Conservation (phyloP, 2,797 vertebrate species). For the Rhinella marina region DNA sequence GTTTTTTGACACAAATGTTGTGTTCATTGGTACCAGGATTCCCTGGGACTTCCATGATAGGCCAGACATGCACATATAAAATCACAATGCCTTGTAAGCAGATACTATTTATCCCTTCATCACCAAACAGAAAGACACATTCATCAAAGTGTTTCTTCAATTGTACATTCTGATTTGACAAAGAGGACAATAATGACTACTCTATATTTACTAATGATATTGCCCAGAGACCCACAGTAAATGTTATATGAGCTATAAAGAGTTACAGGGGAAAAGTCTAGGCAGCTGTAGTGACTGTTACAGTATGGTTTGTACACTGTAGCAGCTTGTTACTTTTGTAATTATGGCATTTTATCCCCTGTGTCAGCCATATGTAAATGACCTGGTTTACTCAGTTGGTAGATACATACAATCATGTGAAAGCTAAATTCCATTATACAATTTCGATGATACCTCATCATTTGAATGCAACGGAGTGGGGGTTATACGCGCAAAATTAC, state of each 20-base stretch:
- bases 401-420: too few relatives aligned
- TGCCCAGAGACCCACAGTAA: neutral
- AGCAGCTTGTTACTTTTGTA: neutral
- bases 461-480: neutral
- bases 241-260: neutral
- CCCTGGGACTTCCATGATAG: conserved; percentile 29
- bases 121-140: conserved; percentile 5
- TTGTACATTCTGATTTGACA: neutral
- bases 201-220: neutral
- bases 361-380: too few relatives aligned
- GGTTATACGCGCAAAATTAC: too few relatives aligned
- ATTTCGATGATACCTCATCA: neutral
- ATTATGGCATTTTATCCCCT: too few relatives aligned
- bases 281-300: neutral
- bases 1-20: conserved; percentile 51
- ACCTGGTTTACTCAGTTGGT: neutral
- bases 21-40: neutral
- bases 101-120: neutral
- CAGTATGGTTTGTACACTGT: neutral
- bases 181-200: neutral
- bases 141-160: conserved; percentile 47
- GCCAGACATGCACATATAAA: conserved; percentile 33
- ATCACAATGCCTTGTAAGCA: neutral
- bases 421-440: neutral
- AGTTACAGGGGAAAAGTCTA: neutral